phyloP scores from a whole-genome alignment of 1,140 invertebrate genomes.

The Pemphigus obesinymphae region DNA sequence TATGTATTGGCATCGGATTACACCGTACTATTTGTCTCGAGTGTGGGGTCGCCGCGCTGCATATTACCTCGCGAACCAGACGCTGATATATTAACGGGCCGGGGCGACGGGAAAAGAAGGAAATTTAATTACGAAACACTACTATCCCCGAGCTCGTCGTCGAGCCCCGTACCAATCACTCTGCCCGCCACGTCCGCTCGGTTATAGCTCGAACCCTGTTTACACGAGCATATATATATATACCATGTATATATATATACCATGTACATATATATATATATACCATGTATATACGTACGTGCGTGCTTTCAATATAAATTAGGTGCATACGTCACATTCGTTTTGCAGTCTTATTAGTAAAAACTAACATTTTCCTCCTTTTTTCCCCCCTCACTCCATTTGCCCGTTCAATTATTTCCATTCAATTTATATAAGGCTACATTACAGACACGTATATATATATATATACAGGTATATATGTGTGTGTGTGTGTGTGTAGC shows the following conservation, averaged over 20 bases:
- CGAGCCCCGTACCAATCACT: background rate
- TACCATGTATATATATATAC: too few relatives aligned
- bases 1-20: constrained; percentile 28
- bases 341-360: constrained; percentile 27
- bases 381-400: background rate
- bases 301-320: constrained; percentile 31
- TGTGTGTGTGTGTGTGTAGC: too few relatives aligned
- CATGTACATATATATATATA: background rate
- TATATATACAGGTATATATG: too few relatives aligned
- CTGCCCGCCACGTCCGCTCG: background rate
- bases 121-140: constrained; percentile 36
- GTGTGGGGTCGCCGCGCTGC: too few relatives aligned
- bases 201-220: too few relatives aligned
- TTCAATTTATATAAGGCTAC: too few relatives aligned
- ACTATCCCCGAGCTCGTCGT: background rate
- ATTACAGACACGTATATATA: too few relatives aligned
- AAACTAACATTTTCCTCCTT: background rate
- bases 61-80: background rate
- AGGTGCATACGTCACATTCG: background rate
- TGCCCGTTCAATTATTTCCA: background rate
- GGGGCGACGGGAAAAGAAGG: constrained; percentile 2
- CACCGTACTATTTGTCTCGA: background rate
- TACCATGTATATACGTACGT: too few relatives aligned
- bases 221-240: background rate
- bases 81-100: constrained; percentile 32